Evolutionary conservation across 2,888 invertebrate species (phyloP).

Genomic region (Acrobasis suavella): DNA sequence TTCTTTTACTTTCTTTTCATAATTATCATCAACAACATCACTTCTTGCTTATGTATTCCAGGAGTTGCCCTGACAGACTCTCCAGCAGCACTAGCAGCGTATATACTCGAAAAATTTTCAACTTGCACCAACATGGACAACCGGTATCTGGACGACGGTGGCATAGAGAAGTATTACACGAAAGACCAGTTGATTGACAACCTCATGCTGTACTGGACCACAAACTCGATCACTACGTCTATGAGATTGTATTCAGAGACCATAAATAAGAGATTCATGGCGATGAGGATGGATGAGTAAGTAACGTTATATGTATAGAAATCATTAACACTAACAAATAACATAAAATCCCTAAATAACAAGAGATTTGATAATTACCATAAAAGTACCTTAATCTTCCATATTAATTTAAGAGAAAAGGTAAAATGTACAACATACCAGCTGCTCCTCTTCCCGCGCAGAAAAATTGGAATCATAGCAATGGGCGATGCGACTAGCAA

Average conservation of each 20-base stretch:
- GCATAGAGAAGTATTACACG: conserved; percentile 83
- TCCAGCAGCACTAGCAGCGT: conserved; percentile 90
- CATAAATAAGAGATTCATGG: conserved; percentile 53
- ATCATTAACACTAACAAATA: no score
- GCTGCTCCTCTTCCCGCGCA: no score
- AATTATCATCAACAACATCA: background rate
- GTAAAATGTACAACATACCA: no score
- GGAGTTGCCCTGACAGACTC: conserved; percentile 88
- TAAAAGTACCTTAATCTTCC: no score
- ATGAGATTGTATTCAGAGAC: conserved; percentile 88
- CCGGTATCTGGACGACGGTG: conserved; percentile 84
- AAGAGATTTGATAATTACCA: no score
- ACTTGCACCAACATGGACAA: conserved; percentile 85
- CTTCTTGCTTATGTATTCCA: conserved; percentile 40
- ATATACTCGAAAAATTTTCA: conserved; percentile 93
- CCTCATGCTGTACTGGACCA: conserved; percentile 92
- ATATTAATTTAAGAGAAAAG: no score
- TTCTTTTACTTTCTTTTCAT: no score
- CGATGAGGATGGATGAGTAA: conserved; percentile 68
- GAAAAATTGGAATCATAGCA: no score
- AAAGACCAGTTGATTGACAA: conserved; percentile 89
- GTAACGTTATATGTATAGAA: conserved; percentile 33
- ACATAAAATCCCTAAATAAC: no score
- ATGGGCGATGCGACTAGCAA: no score
- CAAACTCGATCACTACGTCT: conserved; percentile 88